A percentile compares a stretch with the other conserved stretches of the same genome.
Evolutionary conservation across 2,888 invertebrate genomes (phyloP).

Genomic region (Drosophila maculinotata): DNA sequence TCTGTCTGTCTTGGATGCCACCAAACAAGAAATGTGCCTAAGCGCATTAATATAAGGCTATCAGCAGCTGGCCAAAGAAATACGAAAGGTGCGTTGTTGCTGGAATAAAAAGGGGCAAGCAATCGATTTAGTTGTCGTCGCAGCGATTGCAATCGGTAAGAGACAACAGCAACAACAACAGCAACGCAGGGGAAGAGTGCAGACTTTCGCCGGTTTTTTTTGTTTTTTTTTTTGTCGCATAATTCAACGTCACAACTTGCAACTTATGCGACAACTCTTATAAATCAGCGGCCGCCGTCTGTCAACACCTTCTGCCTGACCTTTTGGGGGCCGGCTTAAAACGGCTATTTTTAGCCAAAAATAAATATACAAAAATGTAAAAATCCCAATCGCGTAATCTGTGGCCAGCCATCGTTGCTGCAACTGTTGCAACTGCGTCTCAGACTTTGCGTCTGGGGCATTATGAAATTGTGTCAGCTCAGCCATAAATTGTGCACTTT

Average conservation of each 20-base stretch:
- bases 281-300: constrained; percentile 46
- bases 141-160: constrained; percentile 45
- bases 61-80: constrained; percentile 67
- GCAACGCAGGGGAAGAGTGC: neutral
- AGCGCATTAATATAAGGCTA: constrained; percentile 77
- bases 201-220: constrained; percentile 58
- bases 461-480: constrained; percentile 79
- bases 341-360: constrained; percentile 51
- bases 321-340: constrained; percentile 24
- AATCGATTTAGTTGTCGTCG: constrained; percentile 65
- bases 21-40: constrained; percentile 54
- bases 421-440: constrained; percentile 13
- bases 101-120: constrained; percentile 13
- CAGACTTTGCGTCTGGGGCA: constrained; percentile 53
- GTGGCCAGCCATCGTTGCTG: constrained; percentile 37
- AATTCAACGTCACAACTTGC: constrained; percentile 64
- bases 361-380: neutral
- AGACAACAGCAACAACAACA: neutral
- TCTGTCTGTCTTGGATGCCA: constrained; percentile 26
- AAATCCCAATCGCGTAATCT: constrained; percentile 64
- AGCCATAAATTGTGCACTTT: constrained; percentile 75
- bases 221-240: constrained; percentile 42
- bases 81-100: constrained; percentile 44
- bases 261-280: constrained; percentile 36
- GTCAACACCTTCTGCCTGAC: constrained; percentile 58